Evolutionary conservation across 2,888 invertebrate genomes (phyloP), one percentile per base, ranked within the genome.

Genomic region (Odontothrips loti): DNA sequence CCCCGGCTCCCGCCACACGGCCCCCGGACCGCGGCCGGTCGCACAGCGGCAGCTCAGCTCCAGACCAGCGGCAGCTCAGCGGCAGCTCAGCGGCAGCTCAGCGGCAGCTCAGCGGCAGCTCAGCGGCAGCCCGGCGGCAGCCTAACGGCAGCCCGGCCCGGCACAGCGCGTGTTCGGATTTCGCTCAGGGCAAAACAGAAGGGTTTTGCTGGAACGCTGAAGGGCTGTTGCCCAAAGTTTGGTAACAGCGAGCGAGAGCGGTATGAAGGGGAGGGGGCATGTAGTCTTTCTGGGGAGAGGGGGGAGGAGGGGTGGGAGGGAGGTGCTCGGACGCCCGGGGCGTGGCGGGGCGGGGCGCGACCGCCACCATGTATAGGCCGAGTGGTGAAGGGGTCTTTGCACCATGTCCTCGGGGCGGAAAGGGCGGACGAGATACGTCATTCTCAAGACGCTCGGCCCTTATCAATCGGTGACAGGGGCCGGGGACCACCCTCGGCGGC

Each of bases 171-270:
- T 23, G 68, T 75, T 75, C 68, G 68, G 23, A 75, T 75, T 75
- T 75, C 68, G 68, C 68, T 75, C 68, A 75, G 68, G 68, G 68
- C 68, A 27, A 75, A 75, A 75, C 68, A 75, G 68, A 75, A 75
- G 68, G 68, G 68, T 75, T 68, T 75, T 75, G 68, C 68, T 75
- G 27, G 68, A 75, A 75, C 68, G 68, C 68, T 75, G 68, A 75
- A 75, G 68, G 68, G 68, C 68, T 75, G 68, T 75, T 75, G 68
- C 68, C 34, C 68, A 75, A 75, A 75, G 23, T 75, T 75, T 75
- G 68, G 68, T 75, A 75, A 75, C 68, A 75, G 68, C 68, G 68
- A 75, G 68, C 68, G 68, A 23, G 68, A 27, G 68, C 27, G 68
- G 68, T 8, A 23, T 20, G 23, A 23, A 20, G 68, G 23, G 9